Conservation (phyloP, 2,113 vertebrate species). For the Atherinomorus stipes region DNA sequence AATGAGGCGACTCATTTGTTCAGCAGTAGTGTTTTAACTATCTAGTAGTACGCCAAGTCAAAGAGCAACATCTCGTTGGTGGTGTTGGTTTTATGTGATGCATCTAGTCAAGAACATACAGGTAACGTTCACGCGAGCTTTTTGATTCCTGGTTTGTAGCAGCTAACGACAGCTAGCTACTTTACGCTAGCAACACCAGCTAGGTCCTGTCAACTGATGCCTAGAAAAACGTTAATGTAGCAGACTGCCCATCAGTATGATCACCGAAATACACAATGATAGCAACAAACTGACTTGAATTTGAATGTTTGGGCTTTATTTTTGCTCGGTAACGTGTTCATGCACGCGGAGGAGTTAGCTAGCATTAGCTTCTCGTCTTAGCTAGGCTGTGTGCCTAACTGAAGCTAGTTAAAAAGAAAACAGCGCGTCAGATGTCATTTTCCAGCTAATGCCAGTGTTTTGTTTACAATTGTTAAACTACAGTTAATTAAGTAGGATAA, state of each 20-base stretch:
- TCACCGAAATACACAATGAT: too few relatives aligned
- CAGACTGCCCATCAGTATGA: neutral
- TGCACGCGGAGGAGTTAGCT: neutral
- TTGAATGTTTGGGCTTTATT: constrained; percentile 35
- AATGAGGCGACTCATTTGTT: neutral
- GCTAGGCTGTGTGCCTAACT: constrained; percentile 16
- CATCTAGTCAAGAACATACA: neutral
- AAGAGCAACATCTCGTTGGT: neutral
- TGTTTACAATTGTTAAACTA: neutral
- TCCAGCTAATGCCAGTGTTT: neutral
- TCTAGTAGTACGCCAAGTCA: neutral
- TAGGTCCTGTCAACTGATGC: neutral
- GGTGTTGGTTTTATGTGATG: neutral
- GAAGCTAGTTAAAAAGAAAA: neutral
- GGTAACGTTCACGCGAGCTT: constrained; percentile 29
- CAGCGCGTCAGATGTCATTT: neutral
- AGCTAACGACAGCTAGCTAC: constrained; percentile 47
- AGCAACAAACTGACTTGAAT: neutral
- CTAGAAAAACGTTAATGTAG: neutral
- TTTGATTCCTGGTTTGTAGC: neutral
- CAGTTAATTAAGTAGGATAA: too few relatives aligned
- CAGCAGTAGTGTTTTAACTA: neutral
- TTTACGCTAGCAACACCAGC: neutral
- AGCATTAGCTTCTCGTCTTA: constrained; percentile 23
- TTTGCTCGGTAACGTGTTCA: constrained; percentile 5